These are phyloP conservation scores for Pasiphila rectangulata DNA, from an alignment of 2,888 invertebrate genomes.

Conservation along the genomic window DNA sequence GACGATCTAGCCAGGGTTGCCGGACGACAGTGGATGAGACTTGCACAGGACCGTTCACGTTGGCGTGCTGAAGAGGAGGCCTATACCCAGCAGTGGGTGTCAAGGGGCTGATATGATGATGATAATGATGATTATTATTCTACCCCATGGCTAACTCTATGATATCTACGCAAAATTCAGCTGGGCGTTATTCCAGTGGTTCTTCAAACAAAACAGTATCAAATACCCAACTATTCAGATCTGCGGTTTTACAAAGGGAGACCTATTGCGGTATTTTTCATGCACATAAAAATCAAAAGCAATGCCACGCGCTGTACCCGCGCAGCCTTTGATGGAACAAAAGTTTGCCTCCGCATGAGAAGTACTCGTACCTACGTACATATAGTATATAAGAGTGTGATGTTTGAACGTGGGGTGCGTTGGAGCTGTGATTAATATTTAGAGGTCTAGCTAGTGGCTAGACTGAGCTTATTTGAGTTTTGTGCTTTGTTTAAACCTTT, in stretches of 20 bases:
- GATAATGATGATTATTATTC: no score
- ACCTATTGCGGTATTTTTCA: constrained; percentile 21
- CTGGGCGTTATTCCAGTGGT: no score
- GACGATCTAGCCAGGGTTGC: no score
- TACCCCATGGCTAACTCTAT: no score
- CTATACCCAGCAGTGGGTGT: no score
- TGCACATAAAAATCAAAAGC: constrained; percentile 21
- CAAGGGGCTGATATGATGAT: no score
- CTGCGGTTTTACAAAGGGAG: constrained; percentile 16
- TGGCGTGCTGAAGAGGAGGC: no score
- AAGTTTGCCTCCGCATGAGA: constrained; percentile 14
- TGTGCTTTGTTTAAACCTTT: no score
- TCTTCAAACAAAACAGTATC: background rate
- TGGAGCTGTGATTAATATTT: constrained; percentile 28
- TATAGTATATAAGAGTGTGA: constrained; percentile 6
- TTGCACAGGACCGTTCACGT: no score
- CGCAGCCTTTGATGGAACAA: constrained; percentile 24
- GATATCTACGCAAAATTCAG: no score
- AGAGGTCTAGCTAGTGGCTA: constrained; percentile 21
- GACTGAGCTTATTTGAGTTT: no score
- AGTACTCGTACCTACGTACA: background rate
- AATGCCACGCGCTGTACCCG: constrained; percentile 18
- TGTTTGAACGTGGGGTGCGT: constrained; percentile 28
- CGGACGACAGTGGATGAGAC: no score
- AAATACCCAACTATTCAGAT: background rate